Conservation (phyloP, 2,113 vertebrate species). For the Callionymus lyra region DNA sequence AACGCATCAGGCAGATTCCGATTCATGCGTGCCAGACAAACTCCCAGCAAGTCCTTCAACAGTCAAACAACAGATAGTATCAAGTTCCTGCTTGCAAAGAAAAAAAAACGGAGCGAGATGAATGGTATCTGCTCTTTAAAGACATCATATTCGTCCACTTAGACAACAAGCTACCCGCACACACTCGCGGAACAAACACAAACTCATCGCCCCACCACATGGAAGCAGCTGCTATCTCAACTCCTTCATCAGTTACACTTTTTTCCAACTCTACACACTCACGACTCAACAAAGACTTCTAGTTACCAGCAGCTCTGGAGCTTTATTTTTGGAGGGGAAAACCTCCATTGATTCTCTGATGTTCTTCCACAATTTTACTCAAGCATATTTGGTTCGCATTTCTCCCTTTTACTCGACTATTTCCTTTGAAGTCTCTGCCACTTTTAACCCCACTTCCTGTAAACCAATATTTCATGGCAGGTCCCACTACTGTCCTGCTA, state of each 20-base stretch:
- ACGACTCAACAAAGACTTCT: too few species aligned
- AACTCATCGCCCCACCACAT: constrained; percentile 42
- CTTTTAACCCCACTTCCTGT: too few species aligned
- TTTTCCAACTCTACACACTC: constrained; percentile 7
- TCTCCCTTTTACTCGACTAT: too few species aligned
- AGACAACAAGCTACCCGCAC: constrained; percentile 21
- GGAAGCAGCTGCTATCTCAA: constrained; percentile 52
- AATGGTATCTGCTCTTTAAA: constrained; percentile 5
- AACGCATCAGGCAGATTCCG: constrained; percentile 13
- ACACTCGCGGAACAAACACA: constrained; percentile 30
- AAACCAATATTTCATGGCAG: too few species aligned
- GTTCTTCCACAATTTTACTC: not conserved
- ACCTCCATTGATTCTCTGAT: too few species aligned
- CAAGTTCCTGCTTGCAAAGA: constrained; percentile 10
- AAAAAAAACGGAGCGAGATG: constrained; percentile 6
- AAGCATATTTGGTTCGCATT: too few species aligned
- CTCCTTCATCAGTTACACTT: constrained; percentile 43
- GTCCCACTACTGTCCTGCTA: too few species aligned
- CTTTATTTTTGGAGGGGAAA: too few species aligned
- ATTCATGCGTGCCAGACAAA: constrained; percentile 18
- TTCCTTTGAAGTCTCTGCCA: too few species aligned
- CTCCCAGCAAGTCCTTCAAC: constrained; percentile 1
- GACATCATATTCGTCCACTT: constrained; percentile 7
- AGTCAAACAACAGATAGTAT: constrained; percentile 22
- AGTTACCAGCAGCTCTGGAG: too few species aligned